Percentiles rank a stretch among this genome's conserved stretches.
Conservation (phyloP, 2,888 invertebrate genomes). For the Desoria tigrina region DNA sequence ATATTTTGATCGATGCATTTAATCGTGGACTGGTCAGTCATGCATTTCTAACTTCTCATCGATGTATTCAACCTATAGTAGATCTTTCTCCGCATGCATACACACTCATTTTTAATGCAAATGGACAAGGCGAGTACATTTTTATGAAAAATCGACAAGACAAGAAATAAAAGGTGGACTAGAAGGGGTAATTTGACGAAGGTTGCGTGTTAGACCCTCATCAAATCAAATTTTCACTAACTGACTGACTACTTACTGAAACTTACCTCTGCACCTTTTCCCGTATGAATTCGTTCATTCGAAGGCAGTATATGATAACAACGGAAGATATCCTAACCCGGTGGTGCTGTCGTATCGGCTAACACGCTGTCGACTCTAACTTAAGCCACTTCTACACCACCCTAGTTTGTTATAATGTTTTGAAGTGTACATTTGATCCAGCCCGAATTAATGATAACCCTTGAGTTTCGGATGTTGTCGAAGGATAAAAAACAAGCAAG, state of each 20-base stretch:
- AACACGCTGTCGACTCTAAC: neutral
- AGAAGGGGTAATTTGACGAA: constrained; percentile 50
- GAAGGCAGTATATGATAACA: constrained; percentile 1
- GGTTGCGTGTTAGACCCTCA: constrained; percentile 50
- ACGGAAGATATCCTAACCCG: neutral
- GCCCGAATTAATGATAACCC: constrained; percentile 17
- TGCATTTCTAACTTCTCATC: no score
- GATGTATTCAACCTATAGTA: no score
- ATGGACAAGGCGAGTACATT: constrained; percentile 12
- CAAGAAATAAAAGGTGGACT: constrained; percentile 21
- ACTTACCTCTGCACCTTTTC: neutral
- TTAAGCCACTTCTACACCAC: no score
- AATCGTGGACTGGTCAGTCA: no score
- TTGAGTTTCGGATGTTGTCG: constrained; percentile 8
- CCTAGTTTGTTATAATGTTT: neutral
- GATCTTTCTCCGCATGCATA: neutral
- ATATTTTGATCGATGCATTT: no score
- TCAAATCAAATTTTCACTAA: constrained; percentile 32
- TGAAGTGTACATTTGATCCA: neutral
- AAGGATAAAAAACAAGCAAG: neutral
- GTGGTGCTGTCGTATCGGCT: neutral
- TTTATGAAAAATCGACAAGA: constrained; percentile 3
- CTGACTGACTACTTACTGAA: constrained; percentile 17
- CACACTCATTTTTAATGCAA: neutral
- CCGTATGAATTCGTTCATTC: no score